Conservation (phyloP, 2,888 invertebrate species). For the Halictus ligatus region DNA sequence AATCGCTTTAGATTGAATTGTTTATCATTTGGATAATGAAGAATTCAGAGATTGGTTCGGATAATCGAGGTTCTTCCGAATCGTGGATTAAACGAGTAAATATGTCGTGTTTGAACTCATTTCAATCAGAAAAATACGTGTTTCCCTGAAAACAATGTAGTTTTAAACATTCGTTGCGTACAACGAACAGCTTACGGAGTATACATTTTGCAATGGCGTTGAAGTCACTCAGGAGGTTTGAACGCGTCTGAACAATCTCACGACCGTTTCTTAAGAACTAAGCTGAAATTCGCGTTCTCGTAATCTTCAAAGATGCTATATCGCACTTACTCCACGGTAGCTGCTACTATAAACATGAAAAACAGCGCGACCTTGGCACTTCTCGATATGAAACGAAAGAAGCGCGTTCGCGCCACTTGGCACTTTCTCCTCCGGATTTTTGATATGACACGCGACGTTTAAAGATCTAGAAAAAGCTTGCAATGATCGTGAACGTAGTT, state of each 20-base stretch:
- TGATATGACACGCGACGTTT: constrained; percentile 11
- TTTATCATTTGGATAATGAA: background rate
- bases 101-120: background rate
- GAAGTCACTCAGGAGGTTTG: background rate
- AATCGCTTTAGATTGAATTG: background rate
- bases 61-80: background rate
- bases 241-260: background rate
- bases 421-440: constrained; percentile 9
- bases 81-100: background rate
- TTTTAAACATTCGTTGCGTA: background rate
- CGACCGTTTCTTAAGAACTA: background rate
- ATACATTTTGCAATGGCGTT: background rate
- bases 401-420: constrained; percentile 9
- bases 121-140: background rate
- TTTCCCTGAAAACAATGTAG: background rate
- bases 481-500: background rate
- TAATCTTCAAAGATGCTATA: background rate
- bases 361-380: constrained; percentile 14
- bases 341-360: background rate
- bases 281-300: background rate
- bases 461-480: background rate
- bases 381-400: background rate
- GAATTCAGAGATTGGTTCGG: background rate
- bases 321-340: background rate
- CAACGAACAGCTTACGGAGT: background rate